Evolutionary conservation across 2,113 vertebrate species (phyloP).

Genomic region (Corydoras maculifer): DNA sequence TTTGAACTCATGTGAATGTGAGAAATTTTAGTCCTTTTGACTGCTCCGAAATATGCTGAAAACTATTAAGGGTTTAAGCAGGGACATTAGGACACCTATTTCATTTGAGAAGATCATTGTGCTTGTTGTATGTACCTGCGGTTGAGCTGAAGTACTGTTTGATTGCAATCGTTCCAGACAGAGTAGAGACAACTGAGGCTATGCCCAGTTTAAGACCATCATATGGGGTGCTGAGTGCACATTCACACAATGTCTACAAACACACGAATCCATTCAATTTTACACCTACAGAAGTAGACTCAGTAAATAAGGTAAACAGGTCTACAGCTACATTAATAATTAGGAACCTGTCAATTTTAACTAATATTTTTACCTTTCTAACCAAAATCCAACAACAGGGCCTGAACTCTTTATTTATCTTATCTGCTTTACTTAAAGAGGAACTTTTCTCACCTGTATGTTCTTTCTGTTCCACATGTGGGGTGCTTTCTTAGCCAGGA

Average conservation of each 20-base stretch:
- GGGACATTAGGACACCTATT: not conserved
- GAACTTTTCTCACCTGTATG: constrained; percentile 73
- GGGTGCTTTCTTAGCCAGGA: constrained; percentile 89
- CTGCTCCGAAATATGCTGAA: too few species aligned
- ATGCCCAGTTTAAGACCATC: constrained; percentile 92
- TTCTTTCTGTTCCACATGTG: constrained; percentile 92
- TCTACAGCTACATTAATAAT: not conserved
- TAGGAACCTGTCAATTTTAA: too few species aligned
- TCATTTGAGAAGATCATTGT: not conserved
- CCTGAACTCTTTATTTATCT: too few species aligned
- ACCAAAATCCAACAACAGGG: too few species aligned
- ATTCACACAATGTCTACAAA: constrained; percentile 83
- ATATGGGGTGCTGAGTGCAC: constrained; percentile 86
- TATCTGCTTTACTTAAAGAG: not conserved
- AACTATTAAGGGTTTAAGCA: too few species aligned
- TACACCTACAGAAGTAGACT: not conserved
- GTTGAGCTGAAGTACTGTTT: constrained; percentile 83
- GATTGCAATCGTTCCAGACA: constrained; percentile 88
- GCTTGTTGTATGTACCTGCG: constrained; percentile 64
- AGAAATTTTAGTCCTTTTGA: too few species aligned
- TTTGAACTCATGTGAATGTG: too few species aligned
- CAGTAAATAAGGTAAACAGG: too few species aligned
- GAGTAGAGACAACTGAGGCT: constrained; percentile 82
- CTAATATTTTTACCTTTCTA: not conserved
- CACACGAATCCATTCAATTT: constrained; percentile 7